Evolutionary conservation across 2,888 invertebrate genomes (phyloP).

Genomic region (Gasteruption jaculator): DNA sequence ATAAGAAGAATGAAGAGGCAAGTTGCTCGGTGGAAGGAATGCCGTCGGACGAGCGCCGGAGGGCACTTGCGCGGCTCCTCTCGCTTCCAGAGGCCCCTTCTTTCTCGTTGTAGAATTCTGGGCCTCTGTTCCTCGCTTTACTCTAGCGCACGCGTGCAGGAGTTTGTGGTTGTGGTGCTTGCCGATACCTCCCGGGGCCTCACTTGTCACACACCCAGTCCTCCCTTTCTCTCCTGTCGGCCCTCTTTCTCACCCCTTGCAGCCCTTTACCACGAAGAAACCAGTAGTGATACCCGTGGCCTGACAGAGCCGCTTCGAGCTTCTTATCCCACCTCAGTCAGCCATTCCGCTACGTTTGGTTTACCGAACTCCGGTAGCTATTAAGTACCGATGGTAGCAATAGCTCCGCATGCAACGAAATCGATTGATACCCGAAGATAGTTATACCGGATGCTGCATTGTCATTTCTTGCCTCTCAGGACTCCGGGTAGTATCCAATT

Average conservation of each 20-base stretch:
- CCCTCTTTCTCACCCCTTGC: slow-evolving; percentile 13
- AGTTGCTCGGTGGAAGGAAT: slow-evolving; percentile 44
- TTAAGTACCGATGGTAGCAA: too few species aligned
- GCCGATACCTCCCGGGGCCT: slow-evolving; percentile 35
- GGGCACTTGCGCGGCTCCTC: slow-evolving; percentile 40
- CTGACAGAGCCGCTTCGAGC: too few species aligned
- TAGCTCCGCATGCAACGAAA: too few species aligned
- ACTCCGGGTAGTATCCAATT: too few species aligned
- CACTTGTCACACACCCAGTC: slow-evolving; percentile 38
- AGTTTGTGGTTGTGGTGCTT: slow-evolving; percentile 23
- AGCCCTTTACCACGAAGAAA: slow-evolving; percentile 27
- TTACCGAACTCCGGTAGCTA: too few species aligned
- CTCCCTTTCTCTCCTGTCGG: slow-evolving; percentile 13
- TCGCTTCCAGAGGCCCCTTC: slow-evolving; percentile 28
- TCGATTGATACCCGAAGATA: too few species aligned
- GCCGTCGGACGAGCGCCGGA: slow-evolving; percentile 52
- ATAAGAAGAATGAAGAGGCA: slow-evolving; percentile 37
- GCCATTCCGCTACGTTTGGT: too few species aligned
- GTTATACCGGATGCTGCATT: too few species aligned
- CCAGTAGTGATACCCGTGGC: slow-evolving; percentile 36
- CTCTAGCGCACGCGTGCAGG: slow-evolving; percentile 16
- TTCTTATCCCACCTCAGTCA: too few species aligned
- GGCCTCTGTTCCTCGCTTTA: slow-evolving; percentile 10
- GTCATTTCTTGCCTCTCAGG: too few species aligned
- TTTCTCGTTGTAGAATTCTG: slow-evolving; percentile 12